Evolutionary conservation across 2,113 vertebrate species (phyloP), one percentile per base, ranked within the genome.

Genomic region (Chaetura pelagica): DNA sequence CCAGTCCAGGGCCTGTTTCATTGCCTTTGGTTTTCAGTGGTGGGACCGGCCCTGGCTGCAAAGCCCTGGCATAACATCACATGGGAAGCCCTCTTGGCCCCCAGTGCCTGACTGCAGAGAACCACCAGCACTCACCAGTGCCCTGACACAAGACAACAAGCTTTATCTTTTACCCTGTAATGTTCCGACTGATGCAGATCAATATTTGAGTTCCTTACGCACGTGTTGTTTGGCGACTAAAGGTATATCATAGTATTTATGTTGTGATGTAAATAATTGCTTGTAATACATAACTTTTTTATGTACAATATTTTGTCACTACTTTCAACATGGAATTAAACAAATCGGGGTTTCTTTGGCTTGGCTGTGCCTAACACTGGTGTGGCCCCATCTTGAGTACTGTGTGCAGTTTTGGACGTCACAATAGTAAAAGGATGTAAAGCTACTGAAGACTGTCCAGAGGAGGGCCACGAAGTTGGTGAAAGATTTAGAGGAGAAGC

Each of bases 1-100:
- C 20, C 11, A 30, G 73, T 10, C 2, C 30, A 58, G 21, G 2
- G 5, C 18, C 27, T 8, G 5, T 59, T 11, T 4, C 23, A 27
- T 4, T 27, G 11, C 1, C 34, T 87, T 32, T 81, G 34, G 6
- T 16, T 82, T 88, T 69, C 42, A 17, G 6, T 1, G 7, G 12
- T 23, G 16, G 32, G 32, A 77, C 14, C 0, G 5, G 9, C 6
- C 26, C 21, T 73, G 10, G 14, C 29, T 3, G 3, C 0, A 3
- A 22, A 57, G 19, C 2, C 4, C 4, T 66, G 4, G 12, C 7
- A 19, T 91, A 40, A 21, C n/a, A 34, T 12, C 2, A 9, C 9
- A 1, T 12, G 14, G 2, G 10, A 44, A 73, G 0, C 4, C 8
- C 2, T 2, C 17, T 54, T 67, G 1, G 1, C 5, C 30, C 13